Evolutionary conservation across 2,888 invertebrate genomes (phyloP).

Genomic region (Caenorhabditis imperialis): DNA sequence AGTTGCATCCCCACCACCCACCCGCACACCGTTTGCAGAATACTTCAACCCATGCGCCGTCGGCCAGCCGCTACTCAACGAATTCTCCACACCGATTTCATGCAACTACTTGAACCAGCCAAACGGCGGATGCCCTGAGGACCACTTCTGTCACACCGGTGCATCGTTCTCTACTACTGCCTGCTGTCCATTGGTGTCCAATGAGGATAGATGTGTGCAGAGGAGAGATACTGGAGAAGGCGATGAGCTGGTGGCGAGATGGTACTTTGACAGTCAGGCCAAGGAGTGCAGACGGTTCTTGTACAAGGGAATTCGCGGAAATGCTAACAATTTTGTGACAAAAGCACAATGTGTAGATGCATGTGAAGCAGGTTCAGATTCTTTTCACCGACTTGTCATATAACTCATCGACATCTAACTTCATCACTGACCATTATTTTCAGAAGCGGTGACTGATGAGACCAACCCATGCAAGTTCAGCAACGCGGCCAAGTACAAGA

Average conservation of each 20-base stretch:
- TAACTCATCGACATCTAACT: not conserved
- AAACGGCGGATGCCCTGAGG: slow-evolving; percentile 76
- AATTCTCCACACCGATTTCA: slow-evolving; percentile 73
- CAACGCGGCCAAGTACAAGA: slow-evolving; percentile 64
- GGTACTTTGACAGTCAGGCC: slow-evolving; percentile 72
- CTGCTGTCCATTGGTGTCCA: slow-evolving; percentile 68
- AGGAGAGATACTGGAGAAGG: slow-evolving; percentile 71
- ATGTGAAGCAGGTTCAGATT: slow-evolving; percentile 60
- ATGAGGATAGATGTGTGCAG: slow-evolving; percentile 67
- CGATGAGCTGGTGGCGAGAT: slow-evolving; percentile 74
- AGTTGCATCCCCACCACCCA: slow-evolving; percentile 17
- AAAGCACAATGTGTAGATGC: slow-evolving; percentile 73
- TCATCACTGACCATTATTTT: slow-evolving; percentile 8
- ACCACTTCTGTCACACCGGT: slow-evolving; percentile 67
- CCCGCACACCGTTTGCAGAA: slow-evolving; percentile 55
- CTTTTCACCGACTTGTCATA: too few species aligned
- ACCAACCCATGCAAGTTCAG: slow-evolving; percentile 74
- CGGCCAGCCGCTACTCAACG: slow-evolving; percentile 72
- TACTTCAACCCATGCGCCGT: slow-evolving; percentile 73
- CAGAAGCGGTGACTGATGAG: slow-evolving; percentile 51
- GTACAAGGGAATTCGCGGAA: slow-evolving; percentile 76
- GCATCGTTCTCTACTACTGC: slow-evolving; percentile 74
- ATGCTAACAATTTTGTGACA: slow-evolving; percentile 76
- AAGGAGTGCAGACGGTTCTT: slow-evolving; percentile 74
- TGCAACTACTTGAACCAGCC: slow-evolving; percentile 75